Percentiles rank a stretch among this genome's conserved stretches.
Evolutionary conservation across 2,797 vertebrate genomes (phyloP).

Genomic region (Hypotaenidia philippensis): DNA sequence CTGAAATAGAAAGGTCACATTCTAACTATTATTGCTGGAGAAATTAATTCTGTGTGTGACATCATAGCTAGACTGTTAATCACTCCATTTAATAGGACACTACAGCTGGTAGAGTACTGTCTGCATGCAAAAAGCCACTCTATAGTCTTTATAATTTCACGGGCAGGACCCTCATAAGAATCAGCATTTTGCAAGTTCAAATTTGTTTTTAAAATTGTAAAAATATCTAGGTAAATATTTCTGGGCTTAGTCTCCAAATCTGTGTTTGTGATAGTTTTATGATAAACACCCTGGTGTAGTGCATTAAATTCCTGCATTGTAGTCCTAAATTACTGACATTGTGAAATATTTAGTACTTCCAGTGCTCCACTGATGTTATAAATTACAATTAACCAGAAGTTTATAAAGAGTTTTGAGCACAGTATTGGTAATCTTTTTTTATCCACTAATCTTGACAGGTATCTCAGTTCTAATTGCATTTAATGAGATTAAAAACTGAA

Average conservation of each 20-base stretch:
- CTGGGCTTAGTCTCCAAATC: neutral
- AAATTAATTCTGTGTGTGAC: constrained; percentile 50
- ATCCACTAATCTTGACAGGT: constrained; percentile 5
- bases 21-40: constrained; percentile 54
- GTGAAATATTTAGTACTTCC: neutral
- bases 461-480: constrained; percentile 10
- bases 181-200: neutral
- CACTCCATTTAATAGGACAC: neutral
- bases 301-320: neutral
- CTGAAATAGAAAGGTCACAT: constrained; percentile 47
- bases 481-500: constrained; percentile 24
- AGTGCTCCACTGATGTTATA: neutral
- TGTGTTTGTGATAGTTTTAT: neutral
- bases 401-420: constrained; percentile 4
- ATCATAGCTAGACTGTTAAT: constrained; percentile 48
- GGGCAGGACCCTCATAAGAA: constrained; percentile 7
- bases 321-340: constrained; percentile 6
- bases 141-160: neutral
- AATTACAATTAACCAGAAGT: constrained; percentile 3
- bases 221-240: neutral
- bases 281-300: neutral
- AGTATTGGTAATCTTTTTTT: constrained; percentile 7
- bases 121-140: neutral
- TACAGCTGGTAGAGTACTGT: neutral
- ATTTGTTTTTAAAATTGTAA: neutral